A percentile compares a stretch with the other conserved stretches of the same genome.
These are phyloP conservation scores for Dryobates pubescens DNA, from an alignment of 2,797 vertebrate species.

Conservation along the genomic window DNA sequence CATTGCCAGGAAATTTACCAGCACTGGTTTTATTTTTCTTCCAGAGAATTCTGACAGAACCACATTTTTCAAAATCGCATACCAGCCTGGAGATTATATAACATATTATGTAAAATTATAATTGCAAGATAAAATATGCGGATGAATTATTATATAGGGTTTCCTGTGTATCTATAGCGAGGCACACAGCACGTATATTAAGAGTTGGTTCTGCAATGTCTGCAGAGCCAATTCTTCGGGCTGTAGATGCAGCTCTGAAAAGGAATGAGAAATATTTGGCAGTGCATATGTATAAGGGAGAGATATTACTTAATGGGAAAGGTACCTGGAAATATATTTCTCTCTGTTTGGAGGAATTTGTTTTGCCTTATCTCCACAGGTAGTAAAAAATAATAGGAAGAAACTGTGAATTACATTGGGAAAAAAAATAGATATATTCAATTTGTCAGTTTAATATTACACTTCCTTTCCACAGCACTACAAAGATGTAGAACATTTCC, in stretches of 20 bases:
- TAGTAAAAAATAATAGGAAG: conserved; percentile 76
- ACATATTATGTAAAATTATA: conserved; percentile 61
- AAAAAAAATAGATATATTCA: conserved; percentile 62
- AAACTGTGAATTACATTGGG: conserved; percentile 78
- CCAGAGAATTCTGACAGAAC: conserved; percentile 64
- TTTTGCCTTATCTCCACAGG: conserved; percentile 78
- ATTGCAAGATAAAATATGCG: conserved; percentile 38
- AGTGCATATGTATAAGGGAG: conserved; percentile 66
- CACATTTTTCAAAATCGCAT: not conserved
- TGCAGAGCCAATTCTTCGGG: conserved; percentile 33
- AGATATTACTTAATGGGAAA: conserved; percentile 68
- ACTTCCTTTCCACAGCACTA: conserved; percentile 68
- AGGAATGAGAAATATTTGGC: conserved; percentile 55
- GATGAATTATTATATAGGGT: conserved; percentile 39
- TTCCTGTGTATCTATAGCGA: conserved; percentile 3
- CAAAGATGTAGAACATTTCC: conserved; percentile 74
- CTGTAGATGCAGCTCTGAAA: not conserved
- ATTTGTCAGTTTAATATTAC: conserved; percentile 81
- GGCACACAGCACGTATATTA: conserved; percentile 1
- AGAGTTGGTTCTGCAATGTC: conserved; percentile 15
- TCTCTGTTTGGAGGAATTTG: conserved; percentile 74
- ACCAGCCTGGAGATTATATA: conserved; percentile 49
- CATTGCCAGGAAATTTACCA: conserved; percentile 54
- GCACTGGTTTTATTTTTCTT: conserved; percentile 47
- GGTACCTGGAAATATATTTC: conserved; percentile 73